These are phyloP conservation scores for Molothrus ater DNA, from an alignment of 2,797 vertebrate genomes.

Conservation along the genomic window DNA sequence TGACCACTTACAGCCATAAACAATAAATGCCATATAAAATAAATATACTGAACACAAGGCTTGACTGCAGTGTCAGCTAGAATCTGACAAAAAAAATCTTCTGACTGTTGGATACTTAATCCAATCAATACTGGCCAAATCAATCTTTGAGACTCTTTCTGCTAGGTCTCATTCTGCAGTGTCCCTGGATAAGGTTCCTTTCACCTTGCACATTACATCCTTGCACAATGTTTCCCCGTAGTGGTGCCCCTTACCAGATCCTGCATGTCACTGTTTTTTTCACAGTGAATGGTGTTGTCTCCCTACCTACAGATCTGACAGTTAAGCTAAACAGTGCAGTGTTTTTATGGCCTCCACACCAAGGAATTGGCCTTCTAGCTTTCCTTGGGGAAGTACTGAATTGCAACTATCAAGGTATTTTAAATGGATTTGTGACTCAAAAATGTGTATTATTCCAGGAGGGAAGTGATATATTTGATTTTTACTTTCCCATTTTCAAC, in stretches of 20 bases:
- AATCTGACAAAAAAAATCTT: not conserved
- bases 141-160: not conserved
- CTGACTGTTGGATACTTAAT: not conserved
- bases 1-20: slow-evolving; percentile 32
- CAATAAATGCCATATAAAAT: not conserved
- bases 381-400: not conserved
- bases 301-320: not conserved
- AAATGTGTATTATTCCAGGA: not conserved
- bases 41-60: not conserved
- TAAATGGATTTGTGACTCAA: not conserved
- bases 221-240: not conserved
- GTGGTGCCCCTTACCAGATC: not conserved
- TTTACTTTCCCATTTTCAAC: not conserved
- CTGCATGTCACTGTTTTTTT: not conserved
- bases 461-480: not conserved
- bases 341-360: not conserved
- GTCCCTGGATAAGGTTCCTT: not conserved
- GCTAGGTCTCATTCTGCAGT: not conserved
- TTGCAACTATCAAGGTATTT: not conserved
- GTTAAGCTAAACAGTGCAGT: not conserved
- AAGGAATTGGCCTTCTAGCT: not conserved
- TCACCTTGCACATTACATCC: not conserved
- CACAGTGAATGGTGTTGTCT: not conserved
- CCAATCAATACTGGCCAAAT: not conserved
- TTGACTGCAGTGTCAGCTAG: not conserved